Conservation (phyloP, 2,113 vertebrate genomes). For the Chlorocebus sabaeus region DNA sequence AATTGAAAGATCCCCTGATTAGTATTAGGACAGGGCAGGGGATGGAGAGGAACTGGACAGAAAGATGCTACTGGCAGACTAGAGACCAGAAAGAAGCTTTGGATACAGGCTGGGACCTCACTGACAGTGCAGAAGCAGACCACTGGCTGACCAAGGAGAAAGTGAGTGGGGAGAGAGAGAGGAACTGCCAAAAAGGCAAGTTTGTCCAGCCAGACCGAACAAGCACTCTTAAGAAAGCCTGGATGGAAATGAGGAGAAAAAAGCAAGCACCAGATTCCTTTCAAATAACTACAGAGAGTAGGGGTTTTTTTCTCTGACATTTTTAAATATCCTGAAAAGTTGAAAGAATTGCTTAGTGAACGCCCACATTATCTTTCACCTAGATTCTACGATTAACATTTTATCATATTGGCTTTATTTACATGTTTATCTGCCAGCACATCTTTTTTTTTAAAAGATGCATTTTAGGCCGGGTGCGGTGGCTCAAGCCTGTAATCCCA, state of each 20-base stretch:
- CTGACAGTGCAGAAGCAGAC: neutral
- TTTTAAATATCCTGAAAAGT: neutral
- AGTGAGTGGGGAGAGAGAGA: neutral
- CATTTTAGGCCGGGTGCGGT: too few relatives aligned
- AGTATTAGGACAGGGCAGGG: neutral
- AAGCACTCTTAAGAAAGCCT: conserved; percentile 6
- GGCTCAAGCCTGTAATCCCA: too few relatives aligned
- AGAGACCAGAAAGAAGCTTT: neutral
- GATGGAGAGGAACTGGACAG: neutral
- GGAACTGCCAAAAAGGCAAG: neutral
- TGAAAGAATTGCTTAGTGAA: neutral
- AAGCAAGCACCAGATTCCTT: neutral
- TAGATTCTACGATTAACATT: neutral
- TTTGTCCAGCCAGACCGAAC: neutral
- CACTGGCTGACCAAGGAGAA: neutral
- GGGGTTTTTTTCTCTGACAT: neutral
- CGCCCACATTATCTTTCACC: neutral
- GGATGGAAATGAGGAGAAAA: neutral
- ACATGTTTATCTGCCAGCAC: neutral
- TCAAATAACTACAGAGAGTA: neutral
- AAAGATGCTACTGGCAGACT: neutral
- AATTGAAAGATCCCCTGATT: neutral
- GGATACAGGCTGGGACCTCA: neutral
- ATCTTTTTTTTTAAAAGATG: neutral
- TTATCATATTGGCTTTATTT: neutral